Percentiles rank a stretch among this genome's conserved stretches.
phyloP scores from a whole-genome alignment of 1,140 invertebrate genomes.

The Lepidostoma basale region DNA sequence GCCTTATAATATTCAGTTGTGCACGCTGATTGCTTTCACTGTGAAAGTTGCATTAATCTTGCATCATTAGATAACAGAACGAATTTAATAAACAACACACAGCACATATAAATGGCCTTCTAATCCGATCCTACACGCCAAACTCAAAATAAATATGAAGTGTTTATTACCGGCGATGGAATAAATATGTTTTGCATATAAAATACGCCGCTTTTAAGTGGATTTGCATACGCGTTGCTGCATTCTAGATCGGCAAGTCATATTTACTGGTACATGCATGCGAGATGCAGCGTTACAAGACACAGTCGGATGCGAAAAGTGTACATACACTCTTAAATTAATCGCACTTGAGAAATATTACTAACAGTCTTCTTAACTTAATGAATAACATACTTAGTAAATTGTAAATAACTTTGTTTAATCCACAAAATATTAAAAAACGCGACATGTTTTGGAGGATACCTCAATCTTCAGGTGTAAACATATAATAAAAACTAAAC shows the following conservation, averaged over 20 bases:
- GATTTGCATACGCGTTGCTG: slow-evolving; percentile 6
- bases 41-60: slow-evolving; percentile 9
- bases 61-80: neutral
- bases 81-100: neutral
- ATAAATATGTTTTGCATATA: slow-evolving; percentile 20
- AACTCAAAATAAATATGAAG: slow-evolving; percentile 18
- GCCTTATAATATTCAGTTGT: neutral
- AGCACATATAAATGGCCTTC: neutral
- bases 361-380: too few relatives aligned
- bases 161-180: slow-evolving; percentile 25
- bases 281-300: too few relatives aligned
- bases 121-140: slow-evolving; percentile 8
- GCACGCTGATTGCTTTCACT: neutral
- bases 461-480: too few relatives aligned
- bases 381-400: too few relatives aligned
- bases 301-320: neutral
- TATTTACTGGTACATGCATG: neutral
- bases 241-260: slow-evolving; percentile 7
- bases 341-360: too few relatives aligned
- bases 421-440: too few relatives aligned
- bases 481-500: too few relatives aligned
- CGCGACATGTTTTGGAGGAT: too few relatives aligned
- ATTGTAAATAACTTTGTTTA: too few relatives aligned
- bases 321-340: too few relatives aligned
- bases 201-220: slow-evolving; percentile 16